Evolutionary conservation across 2,888 invertebrate species (phyloP).

Genomic region (Nomada lathburiana): DNA sequence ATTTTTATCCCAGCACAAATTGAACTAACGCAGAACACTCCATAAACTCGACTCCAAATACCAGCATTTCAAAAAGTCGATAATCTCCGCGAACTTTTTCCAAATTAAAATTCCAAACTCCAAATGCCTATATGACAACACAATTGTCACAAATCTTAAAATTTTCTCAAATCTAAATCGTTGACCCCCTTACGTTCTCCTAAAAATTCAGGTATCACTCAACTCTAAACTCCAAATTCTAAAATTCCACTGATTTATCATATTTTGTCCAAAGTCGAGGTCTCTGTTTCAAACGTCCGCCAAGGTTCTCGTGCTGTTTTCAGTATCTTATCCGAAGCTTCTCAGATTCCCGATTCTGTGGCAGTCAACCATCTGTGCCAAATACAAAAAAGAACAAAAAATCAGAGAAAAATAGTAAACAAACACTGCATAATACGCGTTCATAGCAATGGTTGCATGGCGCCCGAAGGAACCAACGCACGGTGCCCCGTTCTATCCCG

Average conservation of each 20-base stretch:
- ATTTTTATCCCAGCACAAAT: too few relatives aligned
- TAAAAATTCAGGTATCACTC: background rate
- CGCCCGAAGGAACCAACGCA: conserved; percentile 54
- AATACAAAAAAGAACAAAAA: too few relatives aligned
- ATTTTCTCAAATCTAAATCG: background rate
- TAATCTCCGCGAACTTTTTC: background rate
- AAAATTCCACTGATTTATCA: background rate
- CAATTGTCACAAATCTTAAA: background rate
- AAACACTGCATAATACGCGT: too few relatives aligned
- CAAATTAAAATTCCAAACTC: background rate
- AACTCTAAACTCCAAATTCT: background rate
- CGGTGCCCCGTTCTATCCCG: conserved; percentile 50
- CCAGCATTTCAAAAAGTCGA: background rate
- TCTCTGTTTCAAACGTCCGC: background rate
- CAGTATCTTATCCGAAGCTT: too few relatives aligned
- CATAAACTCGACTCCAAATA: background rate
- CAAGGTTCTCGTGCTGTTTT: too few relatives aligned
- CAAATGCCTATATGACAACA: background rate
- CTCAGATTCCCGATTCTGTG: too few relatives aligned
- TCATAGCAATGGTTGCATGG: conserved; percentile 39
- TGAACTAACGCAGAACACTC: background rate
- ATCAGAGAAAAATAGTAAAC: too few relatives aligned
- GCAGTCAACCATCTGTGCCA: too few relatives aligned
- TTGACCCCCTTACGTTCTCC: background rate
- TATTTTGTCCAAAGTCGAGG: too few relatives aligned